A percentile compares a stretch with the other conserved stretches of the same genome.
These are phyloP conservation scores for Larimichthys polyactis DNA, from an alignment of 2,113 vertebrate species.

Conservation along the genomic window DNA sequence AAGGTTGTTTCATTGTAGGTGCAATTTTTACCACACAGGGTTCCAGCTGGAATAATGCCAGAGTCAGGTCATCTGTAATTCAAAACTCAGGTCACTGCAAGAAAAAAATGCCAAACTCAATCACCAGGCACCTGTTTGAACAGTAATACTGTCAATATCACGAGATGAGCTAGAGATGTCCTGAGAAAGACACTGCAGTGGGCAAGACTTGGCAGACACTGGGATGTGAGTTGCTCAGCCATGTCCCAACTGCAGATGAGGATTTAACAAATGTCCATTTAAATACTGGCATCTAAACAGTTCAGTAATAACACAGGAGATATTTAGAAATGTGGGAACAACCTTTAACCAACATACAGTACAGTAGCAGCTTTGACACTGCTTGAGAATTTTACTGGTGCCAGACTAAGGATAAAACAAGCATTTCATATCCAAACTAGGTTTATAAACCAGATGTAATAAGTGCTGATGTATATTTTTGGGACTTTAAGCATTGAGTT, in stretches of 20 bases:
- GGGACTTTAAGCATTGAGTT: background rate
- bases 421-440: background rate
- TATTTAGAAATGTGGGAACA: background rate
- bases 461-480: constrained; percentile 11
- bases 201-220: background rate
- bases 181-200: constrained; percentile 12
- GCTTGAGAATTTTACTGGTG: background rate
- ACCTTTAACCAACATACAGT: background rate
- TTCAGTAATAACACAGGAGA: background rate
- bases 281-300: background rate
- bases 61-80: constrained; percentile 50
- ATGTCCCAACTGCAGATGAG: background rate
- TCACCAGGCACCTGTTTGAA: background rate
- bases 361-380: background rate
- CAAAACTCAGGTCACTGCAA: constrained; percentile 37
- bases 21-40: constrained; percentile 26
- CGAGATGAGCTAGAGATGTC: background rate
- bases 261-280: background rate
- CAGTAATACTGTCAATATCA: constrained; percentile 3
- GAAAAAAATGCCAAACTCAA: constrained; percentile 12
- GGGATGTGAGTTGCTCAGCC: background rate
- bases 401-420: constrained; percentile 4
- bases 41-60: constrained; percentile 38
- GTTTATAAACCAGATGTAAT: background rate
- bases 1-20: constrained; percentile 27